These are phyloP conservation scores for Eupeodes corollae DNA, from an alignment of 1,140 invertebrate species.

Conservation along the genomic window DNA sequence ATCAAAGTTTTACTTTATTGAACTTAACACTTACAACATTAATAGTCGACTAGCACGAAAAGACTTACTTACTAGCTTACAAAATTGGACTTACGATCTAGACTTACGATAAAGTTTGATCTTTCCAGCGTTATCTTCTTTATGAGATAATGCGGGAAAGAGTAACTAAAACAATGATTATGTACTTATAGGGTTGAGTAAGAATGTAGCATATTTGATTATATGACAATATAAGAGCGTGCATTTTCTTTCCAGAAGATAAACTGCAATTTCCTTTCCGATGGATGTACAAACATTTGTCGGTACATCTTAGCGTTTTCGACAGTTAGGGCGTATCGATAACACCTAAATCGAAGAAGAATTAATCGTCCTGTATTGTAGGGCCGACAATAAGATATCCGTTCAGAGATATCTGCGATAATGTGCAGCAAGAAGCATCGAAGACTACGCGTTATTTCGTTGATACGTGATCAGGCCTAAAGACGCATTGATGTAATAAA, in stretches of 20 bases:
- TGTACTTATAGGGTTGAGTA: too few species aligned
- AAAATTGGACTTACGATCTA: too few species aligned
- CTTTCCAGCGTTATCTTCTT: too few species aligned
- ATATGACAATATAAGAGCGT: too few species aligned
- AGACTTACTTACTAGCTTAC: too few species aligned
- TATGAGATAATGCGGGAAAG: too few species aligned
- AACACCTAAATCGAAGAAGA: constrained; percentile 31
- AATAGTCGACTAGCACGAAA: too few species aligned
- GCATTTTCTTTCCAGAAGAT: constrained; percentile 34
- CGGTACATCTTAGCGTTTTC: constrained; percentile 39
- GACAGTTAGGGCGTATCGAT: constrained; percentile 22
- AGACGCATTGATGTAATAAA: constrained; percentile 22
- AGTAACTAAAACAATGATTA: too few species aligned
- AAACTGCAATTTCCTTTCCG: constrained; percentile 30
- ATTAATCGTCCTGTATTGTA: constrained; percentile 35
- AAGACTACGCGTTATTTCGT: constrained; percentile 27
- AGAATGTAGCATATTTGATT: too few species aligned
- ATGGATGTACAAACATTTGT: constrained; percentile 27
- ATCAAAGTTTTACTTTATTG: too few species aligned
- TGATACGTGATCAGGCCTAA: constrained; percentile 12
- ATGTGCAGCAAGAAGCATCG: constrained; percentile 8
- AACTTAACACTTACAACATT: too few species aligned
- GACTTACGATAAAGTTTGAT: too few species aligned
- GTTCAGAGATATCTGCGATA: constrained; percentile 26
- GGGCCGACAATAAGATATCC: constrained; percentile 29